Base-by-base conservation (phyloP, 2,797 vertebrate species). In the Coccyzus lansbergi region DNA sequence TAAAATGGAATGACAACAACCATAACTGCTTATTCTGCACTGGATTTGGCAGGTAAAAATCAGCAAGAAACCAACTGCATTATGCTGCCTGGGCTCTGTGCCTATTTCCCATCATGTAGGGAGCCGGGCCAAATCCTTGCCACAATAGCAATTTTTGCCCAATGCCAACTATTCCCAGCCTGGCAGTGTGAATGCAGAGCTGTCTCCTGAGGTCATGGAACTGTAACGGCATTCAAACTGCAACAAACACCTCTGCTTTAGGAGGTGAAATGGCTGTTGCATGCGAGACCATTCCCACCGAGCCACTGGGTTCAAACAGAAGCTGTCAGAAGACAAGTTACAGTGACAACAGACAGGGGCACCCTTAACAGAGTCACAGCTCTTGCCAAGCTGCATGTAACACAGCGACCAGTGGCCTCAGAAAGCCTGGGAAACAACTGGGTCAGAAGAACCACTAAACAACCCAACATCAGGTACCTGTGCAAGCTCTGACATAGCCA, bases 11-110 rank as follows among this genome's bases (percentile, higher is more conserved):
- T 92, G 52, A 95, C 94, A 95, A 95, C 89, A 96, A 60, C 85
- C 59, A 12, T 56, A 91, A 92, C 85, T 92, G 58, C 83, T 93
- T 94, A 83, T 93, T 91, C 87, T 82, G 77, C 83, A 91, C 83
- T n/a, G 89, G 87, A 93, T 93, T 86, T 95, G 95, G 96, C 95
- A 97, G 94, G 96, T 96, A 97, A 90, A 95, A 94, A 76, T 72
- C 93, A 92, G 91, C 72, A 88, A 96, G 89, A 90, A 95, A 94
- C 87, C 87, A 88, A 95, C 10, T 68, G 87, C 85, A 79, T 92
- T 96, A 89, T 93, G 84, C 76, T 93, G 91, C 80, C 91, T 93
- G 93, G 96, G 96, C 94, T 95, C 75, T 12, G 75, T 3, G 94
- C 95, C 96, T 71, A 46, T 83, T 96, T 95, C 94, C 94, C 96